Evolutionary conservation across 2,888 invertebrate genomes (phyloP).

Genomic region (Leucania comma): DNA sequence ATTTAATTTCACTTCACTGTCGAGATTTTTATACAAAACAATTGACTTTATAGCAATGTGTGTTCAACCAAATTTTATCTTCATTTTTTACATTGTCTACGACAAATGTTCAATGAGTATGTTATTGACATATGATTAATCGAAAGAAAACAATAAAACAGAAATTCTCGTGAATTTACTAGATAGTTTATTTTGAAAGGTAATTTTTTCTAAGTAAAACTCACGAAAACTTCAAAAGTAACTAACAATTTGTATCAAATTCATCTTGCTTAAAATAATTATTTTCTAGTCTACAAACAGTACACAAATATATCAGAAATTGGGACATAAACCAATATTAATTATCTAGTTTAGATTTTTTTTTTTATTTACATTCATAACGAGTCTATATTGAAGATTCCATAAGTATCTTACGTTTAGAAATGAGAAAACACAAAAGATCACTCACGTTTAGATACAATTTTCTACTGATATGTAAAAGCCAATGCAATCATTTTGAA

Average conservation of each 20-base stretch:
- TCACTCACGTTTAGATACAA: slow-evolving; percentile 29
- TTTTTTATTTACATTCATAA: slow-evolving; percentile 38
- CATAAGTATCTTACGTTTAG: slow-evolving; percentile 25
- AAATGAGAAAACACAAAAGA: slow-evolving; percentile 31
- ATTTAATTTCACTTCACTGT: slow-evolving; percentile 28
- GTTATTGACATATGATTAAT: slow-evolving; percentile 3
- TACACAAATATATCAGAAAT: slow-evolving; percentile 40
- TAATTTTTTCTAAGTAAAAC: slow-evolving; percentile 6
- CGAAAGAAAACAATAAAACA: background rate
- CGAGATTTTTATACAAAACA: slow-evolving; percentile 30
- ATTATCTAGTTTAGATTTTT: slow-evolving; percentile 6
- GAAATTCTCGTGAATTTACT: background rate
- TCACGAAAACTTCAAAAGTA: background rate
- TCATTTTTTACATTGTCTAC: background rate
- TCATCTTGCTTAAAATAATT: slow-evolving; percentile 24
- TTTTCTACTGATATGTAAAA: slow-evolving; percentile 53
- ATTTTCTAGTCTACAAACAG: slow-evolving; percentile 61
- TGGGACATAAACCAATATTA: slow-evolving; percentile 13
- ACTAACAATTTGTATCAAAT: slow-evolving; percentile 23
- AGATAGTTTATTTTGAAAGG: background rate
- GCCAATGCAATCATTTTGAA: slow-evolving; percentile 43
- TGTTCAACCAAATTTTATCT: slow-evolving; percentile 10
- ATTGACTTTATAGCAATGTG: slow-evolving; percentile 28
- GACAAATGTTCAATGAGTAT: slow-evolving; percentile 14
- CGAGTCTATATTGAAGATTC: slow-evolving; percentile 18